Base-by-base conservation (phyloP, 1,140 invertebrate genomes). In the Drosophila bocqueti region DNA sequence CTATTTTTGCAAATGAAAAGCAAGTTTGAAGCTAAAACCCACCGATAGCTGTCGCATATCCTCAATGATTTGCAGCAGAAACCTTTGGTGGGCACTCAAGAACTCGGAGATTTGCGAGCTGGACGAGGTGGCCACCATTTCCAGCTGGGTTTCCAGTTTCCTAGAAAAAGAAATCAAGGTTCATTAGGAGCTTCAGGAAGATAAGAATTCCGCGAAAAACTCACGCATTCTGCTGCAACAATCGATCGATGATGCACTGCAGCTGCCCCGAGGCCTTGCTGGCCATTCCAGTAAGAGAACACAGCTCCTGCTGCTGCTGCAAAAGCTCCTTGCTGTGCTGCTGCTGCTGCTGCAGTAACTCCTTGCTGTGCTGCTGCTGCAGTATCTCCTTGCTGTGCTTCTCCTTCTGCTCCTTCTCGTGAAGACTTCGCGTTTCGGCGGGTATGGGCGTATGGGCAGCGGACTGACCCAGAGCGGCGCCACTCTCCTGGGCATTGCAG, bases 1-100 rank as follows among this genome's bases (percentile, higher is more conserved):
- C 15, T 5, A 1, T 9, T 3, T 3, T 3, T 3, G 2, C 1
- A 26, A 38, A 2, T 10, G 1, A 6, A 21, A 21, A 9, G n/a
- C n/a, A n/a, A 1, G 0, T 1, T 18, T 18, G 10, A 31, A 5
- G 4, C 1, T 10, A 11, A 40, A 40, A 15, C 46, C n/a, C 57
- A 92, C 91, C 75, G 91, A 87, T 43, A 92, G 71, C 49, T 91
- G 87, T 8, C 91, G 76, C 91, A 92, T 92, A 65, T 92, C 91
- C 58, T 84, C 87, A 10, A 92, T 92, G 21, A 92, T 92, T 40
- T 91, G 81, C 55, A 91, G 55, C 24, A 92, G 46, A 38, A 92
- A 92, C 11, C 64, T 58, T 34, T 92, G 91, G 77, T 92, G 91
- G 13, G 83, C 79, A 40, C 80, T 91, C 1, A 92, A 60, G 40